phyloP scores from a whole-genome alignment of 2,888 invertebrate species.

The Xiphydria camelus region DNA sequence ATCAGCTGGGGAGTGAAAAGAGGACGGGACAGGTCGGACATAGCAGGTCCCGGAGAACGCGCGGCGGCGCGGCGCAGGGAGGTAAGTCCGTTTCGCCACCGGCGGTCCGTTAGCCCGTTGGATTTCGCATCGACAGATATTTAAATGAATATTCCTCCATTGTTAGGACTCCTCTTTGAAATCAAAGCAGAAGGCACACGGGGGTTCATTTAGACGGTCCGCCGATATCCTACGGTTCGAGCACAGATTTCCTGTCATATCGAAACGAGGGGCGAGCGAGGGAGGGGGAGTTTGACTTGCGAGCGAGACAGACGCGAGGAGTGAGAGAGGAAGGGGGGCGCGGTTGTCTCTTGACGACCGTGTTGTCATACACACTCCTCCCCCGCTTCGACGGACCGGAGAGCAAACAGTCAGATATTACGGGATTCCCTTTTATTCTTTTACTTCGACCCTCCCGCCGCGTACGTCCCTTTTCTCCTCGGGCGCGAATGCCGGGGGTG shows the following conservation, averaged over 20 bases:
- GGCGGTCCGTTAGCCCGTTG: slow-evolving; percentile 28
- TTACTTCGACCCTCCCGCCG: too few relatives aligned
- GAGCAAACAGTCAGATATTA: too few relatives aligned
- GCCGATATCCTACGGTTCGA: slow-evolving; percentile 34
- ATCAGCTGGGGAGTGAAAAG: too few relatives aligned
- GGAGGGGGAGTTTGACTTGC: slow-evolving; percentile 23
- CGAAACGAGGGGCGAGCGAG: neutral
- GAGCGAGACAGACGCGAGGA: slow-evolving; percentile 21
- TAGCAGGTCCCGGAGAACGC: too few relatives aligned
- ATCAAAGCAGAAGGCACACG: slow-evolving; percentile 42
- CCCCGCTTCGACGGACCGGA: too few relatives aligned
- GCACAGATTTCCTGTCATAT: neutral
- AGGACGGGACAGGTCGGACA: too few relatives aligned
- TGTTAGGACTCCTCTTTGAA: slow-evolving; percentile 49
- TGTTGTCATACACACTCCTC: slow-evolving; percentile 21
- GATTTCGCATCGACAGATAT: slow-evolving; percentile 54
- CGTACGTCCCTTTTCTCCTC: too few relatives aligned
- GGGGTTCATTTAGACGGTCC: slow-evolving; percentile 47
- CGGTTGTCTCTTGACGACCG: slow-evolving; percentile 30
- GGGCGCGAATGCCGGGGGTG: too few relatives aligned
- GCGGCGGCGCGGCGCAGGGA: neutral
- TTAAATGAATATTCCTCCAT: slow-evolving; percentile 55
- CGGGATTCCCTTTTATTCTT: too few relatives aligned
- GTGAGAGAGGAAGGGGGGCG: slow-evolving; percentile 19
- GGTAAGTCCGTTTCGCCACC: slow-evolving; percentile 4